Conservation (phyloP, 2,888 invertebrate genomes). For the Phragmatobia fuliginosa region DNA sequence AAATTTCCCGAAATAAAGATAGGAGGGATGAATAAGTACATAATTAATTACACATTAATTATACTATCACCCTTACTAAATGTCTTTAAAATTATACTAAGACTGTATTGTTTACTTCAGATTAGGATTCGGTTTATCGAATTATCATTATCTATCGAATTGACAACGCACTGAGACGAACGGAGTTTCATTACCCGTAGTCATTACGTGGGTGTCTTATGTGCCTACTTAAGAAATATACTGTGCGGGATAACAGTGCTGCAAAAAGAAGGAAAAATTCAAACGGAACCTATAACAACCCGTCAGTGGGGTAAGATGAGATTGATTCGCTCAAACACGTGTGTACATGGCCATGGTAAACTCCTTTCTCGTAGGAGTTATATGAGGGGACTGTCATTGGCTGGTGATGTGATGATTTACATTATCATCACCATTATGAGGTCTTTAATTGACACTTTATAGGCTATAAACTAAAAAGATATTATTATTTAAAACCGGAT, state of each 20-base stretch:
- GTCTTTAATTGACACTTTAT: neutral
- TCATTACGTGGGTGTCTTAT: too few species aligned
- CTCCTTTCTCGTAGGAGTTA: too few species aligned
- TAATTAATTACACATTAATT: too few species aligned
- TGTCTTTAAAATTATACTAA: neutral
- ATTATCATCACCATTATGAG: neutral
- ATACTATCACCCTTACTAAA: neutral
- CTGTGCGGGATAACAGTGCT: too few species aligned
- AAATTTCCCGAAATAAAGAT: neutral
- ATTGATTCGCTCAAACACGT: too few species aligned
- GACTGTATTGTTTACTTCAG: neutral
- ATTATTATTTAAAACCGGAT: neutral
- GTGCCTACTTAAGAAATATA: neutral
- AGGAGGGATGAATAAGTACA: too few species aligned
- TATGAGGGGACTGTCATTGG: too few species aligned
- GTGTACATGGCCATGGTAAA: too few species aligned
- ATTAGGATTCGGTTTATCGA: neutral
- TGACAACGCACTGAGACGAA: too few species aligned
- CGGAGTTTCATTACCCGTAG: too few species aligned
- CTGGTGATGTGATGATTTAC: too few species aligned
- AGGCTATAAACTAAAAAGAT: constrained; percentile 1
- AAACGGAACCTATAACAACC: neutral
- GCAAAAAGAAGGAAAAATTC: neutral
- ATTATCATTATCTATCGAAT: neutral
- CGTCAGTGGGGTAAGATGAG: neutral